Percentiles rank a stretch among this genome's conserved stretches.
Evolutionary conservation across 2,113 vertebrate species (phyloP).

Genomic region (Tetrao urogallus): DNA sequence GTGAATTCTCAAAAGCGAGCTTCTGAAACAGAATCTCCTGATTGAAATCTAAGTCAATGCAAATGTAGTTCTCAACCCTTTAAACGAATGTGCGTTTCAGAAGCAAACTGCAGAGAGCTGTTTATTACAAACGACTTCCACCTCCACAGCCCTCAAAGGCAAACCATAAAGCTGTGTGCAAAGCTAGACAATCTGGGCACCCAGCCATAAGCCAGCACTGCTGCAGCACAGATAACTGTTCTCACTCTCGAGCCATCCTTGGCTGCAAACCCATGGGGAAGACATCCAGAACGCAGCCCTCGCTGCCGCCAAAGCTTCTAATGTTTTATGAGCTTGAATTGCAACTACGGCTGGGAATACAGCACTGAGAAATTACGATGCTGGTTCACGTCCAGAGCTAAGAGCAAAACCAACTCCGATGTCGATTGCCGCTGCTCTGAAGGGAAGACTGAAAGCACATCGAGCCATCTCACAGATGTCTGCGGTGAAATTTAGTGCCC

Average conservation of each 20-base stretch:
- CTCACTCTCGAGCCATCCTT: slow-evolving; percentile 75
- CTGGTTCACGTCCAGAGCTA: background rate
- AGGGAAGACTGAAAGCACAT: background rate
- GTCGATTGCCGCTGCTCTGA: background rate
- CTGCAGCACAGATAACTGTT: slow-evolving; percentile 80
- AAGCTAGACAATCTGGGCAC: slow-evolving; percentile 85
- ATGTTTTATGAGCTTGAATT: slow-evolving; percentile 30
- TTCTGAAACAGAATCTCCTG: background rate
- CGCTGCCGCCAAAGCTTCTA: slow-evolving; percentile 32
- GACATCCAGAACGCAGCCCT: slow-evolving; percentile 63
- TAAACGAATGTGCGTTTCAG: slow-evolving; percentile 6
- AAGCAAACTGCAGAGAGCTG: slow-evolving; percentile 52
- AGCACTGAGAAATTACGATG: background rate
- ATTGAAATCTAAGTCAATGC: background rate
- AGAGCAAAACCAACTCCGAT: background rate
- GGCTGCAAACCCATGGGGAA: slow-evolving; percentile 76
- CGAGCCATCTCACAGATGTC: background rate
- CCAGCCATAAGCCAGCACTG: slow-evolving; percentile 86
- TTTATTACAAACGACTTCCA: slow-evolving; percentile 75
- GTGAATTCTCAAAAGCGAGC: rapidly evolving
- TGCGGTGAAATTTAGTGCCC: background rate
- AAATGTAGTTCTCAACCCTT: background rate
- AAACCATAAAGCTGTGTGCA: slow-evolving; percentile 77
- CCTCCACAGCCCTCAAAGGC: slow-evolving; percentile 73
- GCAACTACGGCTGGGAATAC: background rate